Percentiles rank a stretch among this genome's conserved stretches.
Conservation (phyloP, 2,797 vertebrate species). For the Ceryle rudis region DNA sequence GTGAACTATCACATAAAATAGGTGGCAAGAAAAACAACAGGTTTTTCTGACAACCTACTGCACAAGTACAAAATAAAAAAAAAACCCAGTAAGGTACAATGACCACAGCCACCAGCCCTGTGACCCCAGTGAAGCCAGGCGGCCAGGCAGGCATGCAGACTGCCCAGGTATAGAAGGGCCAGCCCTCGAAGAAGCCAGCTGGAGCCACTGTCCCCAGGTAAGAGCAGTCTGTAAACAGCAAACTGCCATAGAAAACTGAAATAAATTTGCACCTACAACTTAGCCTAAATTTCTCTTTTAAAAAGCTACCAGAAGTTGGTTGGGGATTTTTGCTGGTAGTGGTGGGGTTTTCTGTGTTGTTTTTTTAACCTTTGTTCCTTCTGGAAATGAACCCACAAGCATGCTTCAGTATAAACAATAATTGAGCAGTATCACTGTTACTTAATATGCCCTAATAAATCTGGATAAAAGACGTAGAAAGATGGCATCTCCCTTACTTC, state of each 20-base stretch:
- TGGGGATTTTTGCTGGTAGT: no score
- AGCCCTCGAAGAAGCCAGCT: neutral
- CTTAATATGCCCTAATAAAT: neutral
- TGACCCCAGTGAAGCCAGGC: neutral
- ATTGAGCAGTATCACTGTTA: neutral
- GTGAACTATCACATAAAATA: fast-evolving
- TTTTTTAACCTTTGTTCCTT: neutral
- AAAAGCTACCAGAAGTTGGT: neutral
- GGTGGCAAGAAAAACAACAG: neutral
- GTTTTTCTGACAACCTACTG: neutral
- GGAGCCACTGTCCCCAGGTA: neutral
- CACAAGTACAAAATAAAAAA: neutral
- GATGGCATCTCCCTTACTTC: neutral
- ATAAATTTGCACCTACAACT: neutral
- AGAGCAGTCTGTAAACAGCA: neutral
- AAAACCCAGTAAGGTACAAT: neutral
- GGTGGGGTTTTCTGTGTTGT: fast-evolving
- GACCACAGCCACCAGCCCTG: fast-evolving
- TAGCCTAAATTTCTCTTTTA: neutral
- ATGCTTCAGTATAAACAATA: neutral
- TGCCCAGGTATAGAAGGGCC: neutral
- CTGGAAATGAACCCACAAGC: neutral
- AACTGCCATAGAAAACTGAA: neutral
- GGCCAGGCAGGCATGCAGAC: neutral
- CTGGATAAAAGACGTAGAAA: neutral